Conservation (phyloP, 2,888 invertebrate species). For the Ypsolopha scabrella region DNA sequence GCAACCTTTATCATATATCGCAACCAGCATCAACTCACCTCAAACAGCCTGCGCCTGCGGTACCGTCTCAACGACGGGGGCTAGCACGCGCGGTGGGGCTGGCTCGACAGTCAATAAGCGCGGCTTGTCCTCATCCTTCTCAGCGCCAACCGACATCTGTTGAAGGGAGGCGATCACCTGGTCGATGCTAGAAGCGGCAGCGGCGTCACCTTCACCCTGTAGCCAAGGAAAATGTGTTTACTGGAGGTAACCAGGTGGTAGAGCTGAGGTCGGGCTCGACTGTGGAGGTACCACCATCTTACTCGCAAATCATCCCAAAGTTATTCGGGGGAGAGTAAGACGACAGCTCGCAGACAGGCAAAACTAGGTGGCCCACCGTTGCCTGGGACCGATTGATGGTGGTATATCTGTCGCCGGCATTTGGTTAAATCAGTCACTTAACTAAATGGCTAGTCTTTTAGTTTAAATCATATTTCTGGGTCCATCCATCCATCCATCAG, state of each 20-base stretch:
- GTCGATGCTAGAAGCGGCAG: conserved; percentile 33
- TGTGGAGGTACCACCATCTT: too few species aligned
- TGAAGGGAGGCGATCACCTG: conserved; percentile 41
- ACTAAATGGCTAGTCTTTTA: too few species aligned
- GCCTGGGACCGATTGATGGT: too few species aligned
- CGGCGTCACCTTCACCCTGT: conserved; percentile 54
- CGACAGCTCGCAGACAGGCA: too few species aligned
- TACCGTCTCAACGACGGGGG: conserved; percentile 7
- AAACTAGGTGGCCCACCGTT: too few species aligned
- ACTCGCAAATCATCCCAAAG: too few species aligned
- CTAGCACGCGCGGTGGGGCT: conserved; percentile 33
- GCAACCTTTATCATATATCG: background rate
- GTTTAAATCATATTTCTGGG: too few species aligned
- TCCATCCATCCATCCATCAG: too few species aligned
- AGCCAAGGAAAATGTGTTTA: background rate
- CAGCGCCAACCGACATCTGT: conserved; percentile 49
- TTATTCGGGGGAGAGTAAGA: too few species aligned
- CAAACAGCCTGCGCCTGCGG: background rate
- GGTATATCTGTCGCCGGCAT: too few species aligned
- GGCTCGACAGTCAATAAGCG: conserved; percentile 34
- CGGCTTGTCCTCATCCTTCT: conserved; percentile 31
- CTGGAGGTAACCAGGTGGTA: background rate
- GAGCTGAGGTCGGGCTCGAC: too few species aligned
- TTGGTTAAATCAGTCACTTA: too few species aligned
- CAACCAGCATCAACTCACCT: background rate